Conservation (phyloP, 2,113 vertebrate species). For the Urocynchramus pylzowi region DNA sequence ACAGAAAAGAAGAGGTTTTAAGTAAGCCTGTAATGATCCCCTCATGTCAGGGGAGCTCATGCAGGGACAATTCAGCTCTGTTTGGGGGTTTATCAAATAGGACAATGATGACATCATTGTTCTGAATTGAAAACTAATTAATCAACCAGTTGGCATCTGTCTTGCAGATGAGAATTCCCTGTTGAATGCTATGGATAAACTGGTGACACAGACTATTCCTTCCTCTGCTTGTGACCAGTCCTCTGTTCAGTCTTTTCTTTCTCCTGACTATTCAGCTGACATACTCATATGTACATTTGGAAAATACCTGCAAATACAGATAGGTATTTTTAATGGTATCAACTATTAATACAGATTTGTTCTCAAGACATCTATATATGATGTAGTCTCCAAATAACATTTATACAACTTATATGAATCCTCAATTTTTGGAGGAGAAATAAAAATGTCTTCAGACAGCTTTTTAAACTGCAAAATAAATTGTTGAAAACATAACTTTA, state of each 20-base stretch:
- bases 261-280: not conserved
- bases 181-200: not conserved
- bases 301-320: not conserved
- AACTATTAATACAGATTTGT: not conserved
- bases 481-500: not conserved
- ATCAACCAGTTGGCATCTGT: not conserved
- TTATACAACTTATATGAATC: not conserved
- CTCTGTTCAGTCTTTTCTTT: not conserved
- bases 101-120: not conserved
- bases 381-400: not conserved
- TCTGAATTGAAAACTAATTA: not conserved
- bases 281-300: not conserved
- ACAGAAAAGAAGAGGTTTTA: not conserved
- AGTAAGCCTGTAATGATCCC: not conserved
- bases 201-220: not conserved
- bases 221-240: not conserved
- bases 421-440: not conserved
- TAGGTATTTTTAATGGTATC: not conserved
- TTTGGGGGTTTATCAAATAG: not conserved
- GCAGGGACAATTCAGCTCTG: not conserved
- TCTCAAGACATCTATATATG: not conserved
- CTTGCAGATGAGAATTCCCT: not conserved
- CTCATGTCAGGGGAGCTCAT: not conserved
- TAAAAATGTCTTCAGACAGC: not conserved
- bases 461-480: not conserved